Evolutionary conservation across 2,797 vertebrate species (phyloP).

Genomic region (Holocentrus rufus): DNA sequence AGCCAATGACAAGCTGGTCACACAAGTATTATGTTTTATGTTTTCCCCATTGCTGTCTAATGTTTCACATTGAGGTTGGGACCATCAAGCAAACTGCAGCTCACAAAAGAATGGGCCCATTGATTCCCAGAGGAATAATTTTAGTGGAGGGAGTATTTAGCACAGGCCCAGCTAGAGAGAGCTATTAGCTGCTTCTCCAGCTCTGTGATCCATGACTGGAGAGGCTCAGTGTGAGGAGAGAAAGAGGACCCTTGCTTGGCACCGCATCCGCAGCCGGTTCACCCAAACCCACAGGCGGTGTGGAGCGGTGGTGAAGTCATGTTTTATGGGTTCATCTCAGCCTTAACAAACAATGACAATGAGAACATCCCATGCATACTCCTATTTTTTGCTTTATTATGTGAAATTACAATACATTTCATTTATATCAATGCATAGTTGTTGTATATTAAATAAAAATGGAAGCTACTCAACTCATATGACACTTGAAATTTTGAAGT

Average conservation of each 20-base stretch:
- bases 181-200: constrained; percentile 86
- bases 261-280: constrained; percentile 65
- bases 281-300: constrained; percentile 50
- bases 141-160: constrained; percentile 86
- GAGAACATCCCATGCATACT: constrained; percentile 10
- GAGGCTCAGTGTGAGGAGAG: constrained; percentile 81
- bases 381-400: constrained; percentile 7
- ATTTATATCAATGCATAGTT: constrained; percentile 26
- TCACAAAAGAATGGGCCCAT: constrained; percentile 87
- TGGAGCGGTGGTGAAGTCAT: constrained; percentile 45
- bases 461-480: neutral
- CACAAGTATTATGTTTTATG: constrained; percentile 99
- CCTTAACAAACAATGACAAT: constrained; percentile 28
- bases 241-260: constrained; percentile 82
- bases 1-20: constrained; percentile 92
- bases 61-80: constrained; percentile 90
- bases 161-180: constrained; percentile 81
- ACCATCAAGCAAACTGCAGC: constrained; percentile 84
- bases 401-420: constrained; percentile 5
- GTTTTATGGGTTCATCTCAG: constrained; percentile 43
- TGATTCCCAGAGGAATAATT: constrained; percentile 89
- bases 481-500: neutral
- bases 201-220: constrained; percentile 86
- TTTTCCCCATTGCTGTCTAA: constrained; percentile 93
- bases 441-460: neutral